Percentiles rank a stretch among this genome's conserved stretches.
Conservation (phyloP, 1,140 invertebrate species). For the Zeugodacus cucurbitae region DNA sequence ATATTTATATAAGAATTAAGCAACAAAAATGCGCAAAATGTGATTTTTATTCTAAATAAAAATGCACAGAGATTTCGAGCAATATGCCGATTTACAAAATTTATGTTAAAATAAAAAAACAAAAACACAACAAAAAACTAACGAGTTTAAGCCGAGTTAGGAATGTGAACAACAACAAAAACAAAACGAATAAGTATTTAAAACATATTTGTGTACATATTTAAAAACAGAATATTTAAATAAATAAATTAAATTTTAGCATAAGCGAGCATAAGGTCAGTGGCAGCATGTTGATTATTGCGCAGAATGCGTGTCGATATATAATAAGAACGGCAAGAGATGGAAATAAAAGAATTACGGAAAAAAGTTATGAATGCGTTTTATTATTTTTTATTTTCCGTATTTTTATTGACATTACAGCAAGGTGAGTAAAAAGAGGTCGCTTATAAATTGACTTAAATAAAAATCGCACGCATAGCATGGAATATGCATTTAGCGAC, state of each 20-base stretch:
- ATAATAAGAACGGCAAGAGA: neutral
- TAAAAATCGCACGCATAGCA: too few species aligned
- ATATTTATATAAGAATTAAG: constrained; percentile 39
- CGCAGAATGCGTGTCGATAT: neutral
- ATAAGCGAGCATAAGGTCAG: neutral
- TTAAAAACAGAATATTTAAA: constrained; percentile 50
- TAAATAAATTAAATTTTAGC: constrained; percentile 44
- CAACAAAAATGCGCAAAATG: constrained; percentile 50
- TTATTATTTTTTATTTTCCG: neutral
- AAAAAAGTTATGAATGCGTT: constrained; percentile 18
- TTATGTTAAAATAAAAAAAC: constrained; percentile 22
- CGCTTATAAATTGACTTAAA: too few species aligned
- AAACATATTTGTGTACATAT: constrained; percentile 41
- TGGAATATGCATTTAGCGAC: too few species aligned
- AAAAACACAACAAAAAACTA: neutral
- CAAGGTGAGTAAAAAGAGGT: neutral
- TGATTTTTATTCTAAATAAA: constrained; percentile 66
- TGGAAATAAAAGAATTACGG: constrained; percentile 26
- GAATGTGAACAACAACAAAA: neutral
- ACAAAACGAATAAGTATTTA: constrained; percentile 26
- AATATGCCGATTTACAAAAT: constrained; percentile 45
- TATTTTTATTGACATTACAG: neutral
- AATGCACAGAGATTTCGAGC: constrained; percentile 49
- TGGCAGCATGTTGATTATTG: neutral
- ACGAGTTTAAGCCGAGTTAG: neutral